Evolutionary conservation across 2,113 vertebrate species (phyloP), one percentile per base, ranked within the genome.

Genomic region (Polyodon spathula): DNA sequence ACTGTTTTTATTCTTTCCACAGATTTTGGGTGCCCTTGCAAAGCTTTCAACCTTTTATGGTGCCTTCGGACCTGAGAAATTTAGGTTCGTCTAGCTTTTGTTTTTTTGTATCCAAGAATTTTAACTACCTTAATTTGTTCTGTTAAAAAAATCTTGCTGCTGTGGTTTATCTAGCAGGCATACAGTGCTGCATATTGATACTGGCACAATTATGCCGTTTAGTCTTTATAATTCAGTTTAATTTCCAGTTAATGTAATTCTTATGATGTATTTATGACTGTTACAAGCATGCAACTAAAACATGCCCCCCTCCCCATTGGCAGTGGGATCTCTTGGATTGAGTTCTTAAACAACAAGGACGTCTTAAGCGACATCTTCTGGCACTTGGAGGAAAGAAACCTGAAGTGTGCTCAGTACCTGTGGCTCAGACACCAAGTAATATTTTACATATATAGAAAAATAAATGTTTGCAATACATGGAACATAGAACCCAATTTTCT

Each of bases 401-500:
- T 95, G 37, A 73, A 76, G 56, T 88, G 89, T 62, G 94, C 93
- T 0, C 93, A 97, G 37, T 90, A 92, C 70, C 85, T 99, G 64
- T 98, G 96, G 96, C 87, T 97, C n/a, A 82, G 93, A 71, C 88
- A 91, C 40, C 90, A 92, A 91, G 96, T 97, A 78, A 83, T n/a
- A n/a, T n/a, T n/a, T n/a, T n/a, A n/a, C n/a, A n/a, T n/a, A n/a
- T n/a, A n/a, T n/a, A n/a, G n/a, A n/a, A n/a, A n/a, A n/a, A n/a
- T n/a, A n/a, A n/a, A n/a, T n/a, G n/a, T n/a, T n/a, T n/a, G n/a
- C n/a, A n/a, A n/a, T n/a, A n/a, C n/a, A n/a, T n/a, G n/a, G n/a
- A n/a, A n/a, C n/a, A n/a, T n/a, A n/a, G n/a, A n/a, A n/a, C n/a
- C n/a, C n/a, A n/a, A n/a, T n/a, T n/a, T n/a, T n/a, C n/a, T n/a